Evolutionary conservation across 2,888 invertebrate genomes (phyloP).

Genomic region (Therioaphis trifolii): DNA sequence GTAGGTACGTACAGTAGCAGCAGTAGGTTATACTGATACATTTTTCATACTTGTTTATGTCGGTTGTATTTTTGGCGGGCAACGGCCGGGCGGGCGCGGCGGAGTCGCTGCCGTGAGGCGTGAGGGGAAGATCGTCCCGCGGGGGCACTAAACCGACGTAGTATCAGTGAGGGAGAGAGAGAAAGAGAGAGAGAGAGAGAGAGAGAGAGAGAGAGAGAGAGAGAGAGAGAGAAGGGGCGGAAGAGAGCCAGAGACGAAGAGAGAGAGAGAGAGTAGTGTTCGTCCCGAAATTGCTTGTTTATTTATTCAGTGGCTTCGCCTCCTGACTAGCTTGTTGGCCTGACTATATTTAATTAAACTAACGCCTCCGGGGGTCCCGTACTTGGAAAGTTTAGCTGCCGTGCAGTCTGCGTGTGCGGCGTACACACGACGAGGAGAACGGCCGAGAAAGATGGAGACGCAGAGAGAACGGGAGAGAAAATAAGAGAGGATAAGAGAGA

Average conservation of each 20-base stretch:
- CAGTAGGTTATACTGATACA: conserved; percentile 38
- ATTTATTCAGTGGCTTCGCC: conserved; percentile 58
- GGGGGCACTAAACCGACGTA: conserved; percentile 57
- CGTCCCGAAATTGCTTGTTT: conserved; percentile 60
- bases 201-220: too few species aligned
- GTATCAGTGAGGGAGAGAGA: neutral
- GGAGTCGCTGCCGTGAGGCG: neutral
- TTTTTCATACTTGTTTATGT: conserved; percentile 62
- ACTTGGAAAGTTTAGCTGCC: conserved; percentile 39
- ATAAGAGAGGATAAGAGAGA: too few species aligned
- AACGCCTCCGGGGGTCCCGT: conserved; percentile 44
- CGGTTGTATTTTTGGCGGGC: conserved; percentile 57
- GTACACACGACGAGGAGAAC: too few species aligned
- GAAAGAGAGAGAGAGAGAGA: conserved; percentile 15
- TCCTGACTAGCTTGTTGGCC: conserved; percentile 51
- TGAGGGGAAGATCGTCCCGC: conserved; percentile 30
- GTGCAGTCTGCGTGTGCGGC: neutral
- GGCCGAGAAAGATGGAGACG: too few species aligned
- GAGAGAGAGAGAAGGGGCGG: too few species aligned
- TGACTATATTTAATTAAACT: conserved; percentile 60
- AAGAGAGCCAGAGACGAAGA: too few species aligned
- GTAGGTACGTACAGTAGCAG: too few species aligned
- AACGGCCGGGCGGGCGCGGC: neutral
- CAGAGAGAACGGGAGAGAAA: too few species aligned
- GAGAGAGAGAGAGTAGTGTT: conserved; percentile 5